These are phyloP conservation scores for Neocrepidodera transversa DNA, from an alignment of 2,888 invertebrate genomes.

Conservation along the genomic window DNA sequence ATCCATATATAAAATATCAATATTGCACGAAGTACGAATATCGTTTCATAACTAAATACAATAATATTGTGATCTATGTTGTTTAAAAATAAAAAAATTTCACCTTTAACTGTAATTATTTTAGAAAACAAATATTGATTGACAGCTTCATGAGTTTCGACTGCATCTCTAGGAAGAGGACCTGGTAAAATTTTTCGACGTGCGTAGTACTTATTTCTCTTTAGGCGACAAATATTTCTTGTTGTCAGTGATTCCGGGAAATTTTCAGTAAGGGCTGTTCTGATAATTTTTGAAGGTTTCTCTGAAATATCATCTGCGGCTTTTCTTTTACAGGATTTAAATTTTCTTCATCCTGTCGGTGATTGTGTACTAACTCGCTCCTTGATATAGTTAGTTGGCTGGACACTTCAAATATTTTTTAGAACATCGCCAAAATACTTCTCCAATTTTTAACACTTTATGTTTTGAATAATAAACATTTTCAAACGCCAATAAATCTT, in stretches of 20 bases:
- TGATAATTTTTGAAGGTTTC: background rate
- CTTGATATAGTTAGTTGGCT: background rate
- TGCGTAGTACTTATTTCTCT: too few species aligned
- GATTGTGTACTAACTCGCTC: background rate
- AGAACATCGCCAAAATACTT: background rate
- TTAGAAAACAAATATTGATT: background rate
- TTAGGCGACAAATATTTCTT: too few species aligned
- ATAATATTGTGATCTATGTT: too few species aligned
- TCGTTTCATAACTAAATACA: too few species aligned
- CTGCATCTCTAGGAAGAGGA: background rate
- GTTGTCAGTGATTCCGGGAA: background rate
- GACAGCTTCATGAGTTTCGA: background rate
- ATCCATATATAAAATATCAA: too few species aligned
- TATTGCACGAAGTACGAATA: too few species aligned
- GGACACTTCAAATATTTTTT: background rate
- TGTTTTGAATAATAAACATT: background rate
- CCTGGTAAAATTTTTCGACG: background rate
- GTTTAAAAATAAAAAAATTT: too few species aligned
- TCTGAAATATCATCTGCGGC: background rate
- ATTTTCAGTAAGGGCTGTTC: background rate
- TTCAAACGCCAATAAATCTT: slow-evolving; percentile 2
- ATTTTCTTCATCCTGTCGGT: background rate
- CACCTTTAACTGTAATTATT: too few species aligned
- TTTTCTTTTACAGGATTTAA: background rate
- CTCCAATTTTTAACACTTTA: background rate